These are phyloP conservation scores for Amiota minor DNA, from an alignment of 2,888 invertebrate genomes.

Conservation along the genomic window DNA sequence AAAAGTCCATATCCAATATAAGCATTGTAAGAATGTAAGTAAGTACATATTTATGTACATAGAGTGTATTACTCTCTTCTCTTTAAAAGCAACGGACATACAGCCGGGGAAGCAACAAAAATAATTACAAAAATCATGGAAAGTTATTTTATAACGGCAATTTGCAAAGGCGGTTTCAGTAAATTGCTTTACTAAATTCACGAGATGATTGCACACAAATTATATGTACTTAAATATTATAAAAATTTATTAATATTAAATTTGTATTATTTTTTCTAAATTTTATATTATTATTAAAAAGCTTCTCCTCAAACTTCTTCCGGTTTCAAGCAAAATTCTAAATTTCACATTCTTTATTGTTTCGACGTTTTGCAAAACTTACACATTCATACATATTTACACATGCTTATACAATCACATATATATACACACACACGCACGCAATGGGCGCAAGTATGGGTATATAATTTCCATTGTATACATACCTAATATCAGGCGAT, in stretches of 20 bases:
- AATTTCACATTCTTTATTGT: too few species aligned
- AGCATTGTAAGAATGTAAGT: too few species aligned
- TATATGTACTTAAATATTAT: too few species aligned
- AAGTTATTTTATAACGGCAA: conserved; percentile 10
- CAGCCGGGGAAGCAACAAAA: not conserved
- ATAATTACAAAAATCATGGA: conserved; percentile 4
- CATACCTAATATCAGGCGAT: conserved; percentile 71
- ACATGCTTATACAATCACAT: conserved; percentile 25
- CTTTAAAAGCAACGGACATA: too few species aligned
- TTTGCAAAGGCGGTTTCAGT: conserved; percentile 15
- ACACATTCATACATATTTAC: conserved; percentile 28
- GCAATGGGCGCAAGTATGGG: not conserved
- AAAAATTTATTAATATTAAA: not conserved
- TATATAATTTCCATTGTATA: conserved; percentile 43
- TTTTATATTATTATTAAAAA: not conserved
- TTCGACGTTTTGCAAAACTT: not conserved
- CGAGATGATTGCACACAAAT: too few species aligned
- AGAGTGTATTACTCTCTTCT: too few species aligned
- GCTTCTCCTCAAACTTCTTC: conserved; percentile 8
- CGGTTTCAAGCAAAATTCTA: too few species aligned
- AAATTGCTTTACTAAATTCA: too few species aligned
- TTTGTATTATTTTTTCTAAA: not conserved
- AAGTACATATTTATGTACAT: too few species aligned
- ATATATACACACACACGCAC: conserved; percentile 22
- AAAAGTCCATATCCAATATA: too few species aligned